These are phyloP conservation scores for Idaea biselata DNA, from an alignment of 2,888 invertebrate genomes.

Conservation along the genomic window DNA sequence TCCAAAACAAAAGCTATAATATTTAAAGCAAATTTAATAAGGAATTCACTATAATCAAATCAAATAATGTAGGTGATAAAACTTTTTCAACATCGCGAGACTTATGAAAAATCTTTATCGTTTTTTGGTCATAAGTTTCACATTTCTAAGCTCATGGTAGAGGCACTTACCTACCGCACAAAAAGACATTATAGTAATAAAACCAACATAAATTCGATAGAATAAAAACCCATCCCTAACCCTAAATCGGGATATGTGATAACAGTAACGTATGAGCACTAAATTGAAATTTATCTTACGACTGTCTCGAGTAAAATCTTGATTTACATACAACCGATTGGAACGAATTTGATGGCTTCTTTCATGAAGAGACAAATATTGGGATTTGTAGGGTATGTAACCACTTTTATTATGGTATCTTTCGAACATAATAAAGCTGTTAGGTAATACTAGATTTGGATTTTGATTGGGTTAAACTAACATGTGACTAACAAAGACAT, in stretches of 20 bases:
- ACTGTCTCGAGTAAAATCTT: conserved; percentile 12
- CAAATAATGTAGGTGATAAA: no score
- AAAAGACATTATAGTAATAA: neutral
- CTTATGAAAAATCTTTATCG: no score
- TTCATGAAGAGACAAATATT: neutral
- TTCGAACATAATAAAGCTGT: neutral
- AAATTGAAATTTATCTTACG: conserved; percentile 26
- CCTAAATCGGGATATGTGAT: conserved; percentile 23
- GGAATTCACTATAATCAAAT: no score
- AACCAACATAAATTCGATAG: neutral
- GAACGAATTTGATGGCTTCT: neutral
- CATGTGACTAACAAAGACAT: no score
- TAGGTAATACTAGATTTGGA: no score
- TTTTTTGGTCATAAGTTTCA: no score
- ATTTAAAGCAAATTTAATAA: no score
- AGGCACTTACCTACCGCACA: neutral
- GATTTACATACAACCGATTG: conserved; percentile 4
- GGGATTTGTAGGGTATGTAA: neutral
- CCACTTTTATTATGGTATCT: neutral
- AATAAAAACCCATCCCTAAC: neutral
- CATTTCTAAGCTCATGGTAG: neutral
- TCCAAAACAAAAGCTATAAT: no score
- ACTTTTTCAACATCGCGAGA: no score
- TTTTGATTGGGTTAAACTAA: no score
- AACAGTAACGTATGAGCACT: conserved; percentile 18